Evolutionary conservation across 2,888 invertebrate species (phyloP).

Genomic region (Melitaea athalia): DNA sequence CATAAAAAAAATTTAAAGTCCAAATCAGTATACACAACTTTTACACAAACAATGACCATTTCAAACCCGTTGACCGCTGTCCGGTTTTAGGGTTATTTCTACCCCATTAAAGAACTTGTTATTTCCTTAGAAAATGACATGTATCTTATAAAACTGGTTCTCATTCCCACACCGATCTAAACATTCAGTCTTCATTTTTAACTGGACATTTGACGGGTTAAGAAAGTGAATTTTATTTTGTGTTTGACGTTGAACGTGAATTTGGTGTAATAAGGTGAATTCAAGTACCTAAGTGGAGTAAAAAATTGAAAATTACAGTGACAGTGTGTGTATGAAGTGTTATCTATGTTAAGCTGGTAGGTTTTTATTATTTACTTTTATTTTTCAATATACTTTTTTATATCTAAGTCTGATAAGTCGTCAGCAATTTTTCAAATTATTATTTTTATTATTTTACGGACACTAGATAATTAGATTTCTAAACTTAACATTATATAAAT

Average conservation of each 20-base stretch:
- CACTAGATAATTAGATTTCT: too few species aligned
- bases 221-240: conserved; percentile 11
- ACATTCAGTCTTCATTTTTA: conserved; percentile 30
- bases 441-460: too few species aligned
- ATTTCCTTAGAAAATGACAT: conserved; percentile 19
- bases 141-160: conserved; percentile 39
- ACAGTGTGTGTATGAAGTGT: neutral
- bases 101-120: conserved; percentile 29
- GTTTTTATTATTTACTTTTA: neutral
- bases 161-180: conserved; percentile 40
- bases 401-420: too few species aligned
- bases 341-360: neutral
- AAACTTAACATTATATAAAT: too few species aligned
- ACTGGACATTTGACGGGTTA: conserved; percentile 31
- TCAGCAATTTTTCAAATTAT: too few species aligned
- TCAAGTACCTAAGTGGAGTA: neutral
- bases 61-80: conserved; percentile 31
- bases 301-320: neutral
- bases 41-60: neutral
- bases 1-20: neutral
- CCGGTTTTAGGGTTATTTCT: conserved; percentile 32
- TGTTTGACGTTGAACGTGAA: neutral
- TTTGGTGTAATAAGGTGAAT: neutral
- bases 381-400: neutral
- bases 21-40: neutral